Percentiles rank a stretch among this genome's conserved stretches.
These are phyloP conservation scores for Cephonodes hylas DNA, from an alignment of 2,888 invertebrate genomes.

Conservation along the genomic window DNA sequence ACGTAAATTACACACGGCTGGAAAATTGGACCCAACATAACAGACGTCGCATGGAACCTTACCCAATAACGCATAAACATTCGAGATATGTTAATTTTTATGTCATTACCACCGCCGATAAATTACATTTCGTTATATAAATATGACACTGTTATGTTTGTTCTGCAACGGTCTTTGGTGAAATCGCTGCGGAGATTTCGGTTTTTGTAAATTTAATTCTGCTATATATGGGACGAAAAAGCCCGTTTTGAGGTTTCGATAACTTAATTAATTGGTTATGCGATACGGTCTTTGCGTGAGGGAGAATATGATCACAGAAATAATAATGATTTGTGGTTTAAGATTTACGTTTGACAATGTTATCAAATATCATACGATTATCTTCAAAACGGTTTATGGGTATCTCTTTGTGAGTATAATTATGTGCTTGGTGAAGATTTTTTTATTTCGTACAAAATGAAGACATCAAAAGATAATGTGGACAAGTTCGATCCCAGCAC, in stretches of 20 bases:
- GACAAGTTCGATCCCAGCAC: neutral
- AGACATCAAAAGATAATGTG: too few relatives aligned
- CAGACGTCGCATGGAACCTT: constrained; percentile 31
- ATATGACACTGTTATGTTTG: constrained; percentile 21
- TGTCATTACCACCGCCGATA: constrained; percentile 41
- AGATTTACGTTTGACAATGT: too few relatives aligned
- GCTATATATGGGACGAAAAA: neutral
- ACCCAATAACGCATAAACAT: constrained; percentile 48
- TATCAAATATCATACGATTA: too few relatives aligned
- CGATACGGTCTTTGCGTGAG: neutral
- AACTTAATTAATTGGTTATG: neutral
- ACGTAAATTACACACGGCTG: constrained; percentile 58
- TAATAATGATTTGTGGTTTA: neutral
- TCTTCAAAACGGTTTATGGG: too few relatives aligned
- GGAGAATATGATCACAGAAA: neutral
- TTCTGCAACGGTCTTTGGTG: neutral
- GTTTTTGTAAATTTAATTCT: neutral
- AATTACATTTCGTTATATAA: constrained; percentile 36
- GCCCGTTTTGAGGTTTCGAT: neutral
- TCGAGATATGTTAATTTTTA: constrained; percentile 62
- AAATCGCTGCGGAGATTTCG: neutral
- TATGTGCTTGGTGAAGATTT: too few relatives aligned
- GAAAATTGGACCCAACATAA: constrained; percentile 42
- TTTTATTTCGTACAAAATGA: too few relatives aligned
- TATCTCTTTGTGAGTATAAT: too few relatives aligned